These are phyloP conservation scores for Leptothorax acervorum DNA, from an alignment of 2,888 invertebrate species.

Conservation along the genomic window DNA sequence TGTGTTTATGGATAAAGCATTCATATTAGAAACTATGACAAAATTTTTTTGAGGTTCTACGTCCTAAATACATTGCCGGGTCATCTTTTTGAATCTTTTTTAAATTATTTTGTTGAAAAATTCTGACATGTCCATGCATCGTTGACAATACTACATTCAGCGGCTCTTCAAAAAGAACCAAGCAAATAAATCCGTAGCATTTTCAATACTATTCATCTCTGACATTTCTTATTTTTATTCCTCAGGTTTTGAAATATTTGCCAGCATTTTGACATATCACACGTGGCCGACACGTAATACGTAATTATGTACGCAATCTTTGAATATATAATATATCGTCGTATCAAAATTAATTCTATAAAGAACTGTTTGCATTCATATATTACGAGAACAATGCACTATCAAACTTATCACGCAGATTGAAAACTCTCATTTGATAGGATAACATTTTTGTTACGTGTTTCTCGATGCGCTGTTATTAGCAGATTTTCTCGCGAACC, in stretches of 20 bases:
- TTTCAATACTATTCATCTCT: background rate
- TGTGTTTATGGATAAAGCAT: background rate
- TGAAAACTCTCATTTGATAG: conserved; percentile 27
- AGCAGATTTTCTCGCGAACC: background rate
- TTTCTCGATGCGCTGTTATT: background rate
- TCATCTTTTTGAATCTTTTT: background rate
- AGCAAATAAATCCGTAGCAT: background rate
- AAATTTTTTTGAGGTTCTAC: background rate
- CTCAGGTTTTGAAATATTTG: background rate
- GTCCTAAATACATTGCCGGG: background rate
- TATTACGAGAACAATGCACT: conserved; percentile 9
- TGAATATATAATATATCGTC: background rate
- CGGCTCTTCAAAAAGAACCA: background rate
- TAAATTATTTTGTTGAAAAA: background rate
- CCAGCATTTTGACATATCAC: background rate
- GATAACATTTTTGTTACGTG: conserved; percentile 21
- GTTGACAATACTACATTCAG: background rate
- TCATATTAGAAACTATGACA: background rate
- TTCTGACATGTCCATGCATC: background rate
- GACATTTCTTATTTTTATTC: background rate
- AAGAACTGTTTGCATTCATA: conserved; percentile 17
- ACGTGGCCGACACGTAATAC: background rate
- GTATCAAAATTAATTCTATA: conserved; percentile 5
- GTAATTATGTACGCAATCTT: background rate
- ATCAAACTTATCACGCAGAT: conserved; percentile 18